Percentiles rank a stretch among this genome's conserved stretches.
Evolutionary conservation across 2,797 vertebrate genomes (phyloP).

Genomic region (Heterohyrax brucei): DNA sequence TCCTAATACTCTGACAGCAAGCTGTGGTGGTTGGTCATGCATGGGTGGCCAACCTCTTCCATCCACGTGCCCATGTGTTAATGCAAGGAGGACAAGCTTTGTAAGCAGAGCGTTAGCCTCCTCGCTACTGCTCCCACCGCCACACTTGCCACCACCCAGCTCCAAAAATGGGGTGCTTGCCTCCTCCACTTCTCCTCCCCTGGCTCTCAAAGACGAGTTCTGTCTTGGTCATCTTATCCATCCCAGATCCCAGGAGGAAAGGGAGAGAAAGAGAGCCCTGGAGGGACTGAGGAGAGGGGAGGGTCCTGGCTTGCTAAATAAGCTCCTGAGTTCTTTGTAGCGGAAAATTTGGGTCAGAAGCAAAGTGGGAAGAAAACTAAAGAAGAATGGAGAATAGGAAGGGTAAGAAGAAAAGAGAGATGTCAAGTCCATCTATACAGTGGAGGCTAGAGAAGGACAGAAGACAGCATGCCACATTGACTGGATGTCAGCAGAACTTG

Average conservation of each 20-base stretch:
- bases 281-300: not conserved
- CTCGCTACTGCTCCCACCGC: not conserved
- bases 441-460: not conserved
- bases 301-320: not conserved
- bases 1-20: not conserved
- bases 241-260: not conserved
- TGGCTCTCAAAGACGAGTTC: not conserved
- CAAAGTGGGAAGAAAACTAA: not conserved
- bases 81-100: not conserved
- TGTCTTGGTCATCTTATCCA: not conserved
- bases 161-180: not conserved
- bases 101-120: not conserved
- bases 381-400: not conserved
- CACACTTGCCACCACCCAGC: not conserved
- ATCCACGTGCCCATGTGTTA: not conserved
- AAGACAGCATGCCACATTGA: fast-evolving
- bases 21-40: no score
- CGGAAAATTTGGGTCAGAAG: not conserved
- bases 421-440: not conserved
- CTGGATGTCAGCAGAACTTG: fast-evolving
- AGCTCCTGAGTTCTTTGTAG: not conserved
- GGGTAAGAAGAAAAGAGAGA: not conserved
- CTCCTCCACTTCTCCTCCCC: not conserved
- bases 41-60: not conserved
- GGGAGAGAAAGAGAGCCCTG: not conserved